Conservation (phyloP, 2,113 vertebrate species). For the Microcebus lehilahytsara region DNA sequence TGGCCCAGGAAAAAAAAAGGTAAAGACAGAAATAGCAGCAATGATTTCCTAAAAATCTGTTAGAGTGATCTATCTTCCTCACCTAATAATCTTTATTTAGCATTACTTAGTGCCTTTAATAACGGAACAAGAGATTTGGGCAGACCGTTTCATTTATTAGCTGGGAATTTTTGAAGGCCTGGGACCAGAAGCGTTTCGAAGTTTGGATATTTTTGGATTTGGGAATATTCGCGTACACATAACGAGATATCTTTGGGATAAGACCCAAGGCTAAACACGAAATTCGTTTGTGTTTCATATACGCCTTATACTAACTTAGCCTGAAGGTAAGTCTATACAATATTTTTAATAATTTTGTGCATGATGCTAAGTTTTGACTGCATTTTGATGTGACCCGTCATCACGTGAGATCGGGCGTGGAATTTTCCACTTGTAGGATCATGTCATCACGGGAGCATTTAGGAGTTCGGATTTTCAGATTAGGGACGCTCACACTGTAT, state of each 20-base stretch:
- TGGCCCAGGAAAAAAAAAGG: background rate
- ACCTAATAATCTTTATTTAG: background rate
- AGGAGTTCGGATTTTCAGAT: background rate
- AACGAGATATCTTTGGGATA: background rate
- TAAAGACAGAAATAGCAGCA: background rate
- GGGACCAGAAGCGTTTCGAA: background rate
- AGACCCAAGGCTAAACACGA: background rate
- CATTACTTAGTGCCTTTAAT: background rate
- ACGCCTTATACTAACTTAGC: background rate
- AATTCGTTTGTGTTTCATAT: background rate
- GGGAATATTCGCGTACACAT: background rate
- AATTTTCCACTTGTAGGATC: background rate
- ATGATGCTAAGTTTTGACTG: background rate
- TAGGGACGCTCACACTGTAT: background rate
- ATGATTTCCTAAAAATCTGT: slow-evolving; percentile 8
- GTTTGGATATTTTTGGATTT: background rate
- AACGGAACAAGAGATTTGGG: background rate
- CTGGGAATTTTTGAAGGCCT: background rate
- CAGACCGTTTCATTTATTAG: background rate
- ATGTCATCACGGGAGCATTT: background rate
- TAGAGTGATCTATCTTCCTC: background rate
- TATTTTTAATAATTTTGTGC: background rate
- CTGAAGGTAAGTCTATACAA: background rate
- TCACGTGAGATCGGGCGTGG: background rate
- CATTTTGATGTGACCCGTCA: background rate